phyloP scores from a whole-genome alignment of 2,113 vertebrate species.

The Proterorhinus semilunaris region DNA sequence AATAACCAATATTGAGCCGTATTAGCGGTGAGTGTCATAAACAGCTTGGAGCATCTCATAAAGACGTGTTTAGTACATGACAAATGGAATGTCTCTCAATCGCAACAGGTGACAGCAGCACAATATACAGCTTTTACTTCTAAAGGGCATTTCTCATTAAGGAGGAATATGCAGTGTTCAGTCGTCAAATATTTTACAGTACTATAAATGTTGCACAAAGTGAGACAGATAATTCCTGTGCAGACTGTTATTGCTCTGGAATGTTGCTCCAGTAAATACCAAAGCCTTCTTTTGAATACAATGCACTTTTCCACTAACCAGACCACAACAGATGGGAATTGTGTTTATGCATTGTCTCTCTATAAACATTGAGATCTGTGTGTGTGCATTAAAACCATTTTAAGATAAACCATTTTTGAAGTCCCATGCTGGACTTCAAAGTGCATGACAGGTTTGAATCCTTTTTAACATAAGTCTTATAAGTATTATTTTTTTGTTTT shows the following conservation, averaged over 20 bases:
- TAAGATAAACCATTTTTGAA: too few species aligned
- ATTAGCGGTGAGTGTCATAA: conserved; percentile 24
- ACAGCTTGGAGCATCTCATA: conserved; percentile 24
- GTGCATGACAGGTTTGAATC: too few species aligned
- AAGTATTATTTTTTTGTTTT: too few species aligned
- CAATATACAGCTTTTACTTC: neutral
- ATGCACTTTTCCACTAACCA: neutral
- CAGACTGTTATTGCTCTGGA: neutral
- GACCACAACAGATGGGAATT: neutral
- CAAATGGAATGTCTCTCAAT: conserved; percentile 10
- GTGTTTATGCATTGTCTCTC: neutral
- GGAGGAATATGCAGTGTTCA: neutral
- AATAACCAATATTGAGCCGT: conserved; percentile 22
- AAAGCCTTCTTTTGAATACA: neutral
- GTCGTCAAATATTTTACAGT: neutral
- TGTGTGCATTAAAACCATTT: neutral
- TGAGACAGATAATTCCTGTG: neutral
- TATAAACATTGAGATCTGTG: neutral
- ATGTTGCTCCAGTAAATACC: neutral
- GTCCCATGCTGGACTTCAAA: too few species aligned
- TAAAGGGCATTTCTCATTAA: conserved; percentile 3
- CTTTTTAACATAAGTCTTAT: too few species aligned
- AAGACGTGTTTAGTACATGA: neutral
- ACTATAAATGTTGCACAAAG: neutral
- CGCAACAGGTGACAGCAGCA: neutral